A percentile compares a stretch with the other conserved stretches of the same genome.
Evolutionary conservation across 2,113 vertebrate genomes (phyloP).

Genomic region (Rutilus rutilus): DNA sequence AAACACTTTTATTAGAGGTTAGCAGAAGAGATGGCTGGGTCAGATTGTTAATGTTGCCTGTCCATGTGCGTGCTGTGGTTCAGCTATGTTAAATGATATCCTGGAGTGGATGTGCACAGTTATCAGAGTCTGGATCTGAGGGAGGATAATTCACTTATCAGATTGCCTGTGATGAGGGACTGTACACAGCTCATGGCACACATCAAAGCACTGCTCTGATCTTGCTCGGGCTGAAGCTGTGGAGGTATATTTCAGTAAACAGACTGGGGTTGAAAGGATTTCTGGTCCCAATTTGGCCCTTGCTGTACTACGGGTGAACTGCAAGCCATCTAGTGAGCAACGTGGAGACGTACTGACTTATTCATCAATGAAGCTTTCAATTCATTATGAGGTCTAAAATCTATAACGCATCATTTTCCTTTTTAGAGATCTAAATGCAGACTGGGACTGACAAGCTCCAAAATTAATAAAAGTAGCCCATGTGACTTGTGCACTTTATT

Average conservation of each 20-base stretch:
- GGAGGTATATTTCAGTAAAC: constrained; percentile 51
- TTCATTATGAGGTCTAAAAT: constrained; percentile 20
- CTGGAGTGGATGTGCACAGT: constrained; percentile 68
- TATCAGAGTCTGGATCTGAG: constrained; percentile 74
- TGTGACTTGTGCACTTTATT: background rate
- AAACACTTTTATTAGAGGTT: constrained; percentile 64
- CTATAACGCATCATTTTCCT: background rate
- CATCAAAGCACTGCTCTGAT: constrained; percentile 64
- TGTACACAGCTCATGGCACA: constrained; percentile 69
- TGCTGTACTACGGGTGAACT: background rate
- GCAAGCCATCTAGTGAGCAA: constrained; percentile 2
- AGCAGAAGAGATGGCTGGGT: constrained; percentile 61
- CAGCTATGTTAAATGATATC: constrained; percentile 69
- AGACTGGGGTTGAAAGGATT: constrained; percentile 39
- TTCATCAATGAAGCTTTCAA: constrained; percentile 37
- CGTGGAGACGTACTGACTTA: constrained; percentile 9
- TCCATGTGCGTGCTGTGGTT: constrained; percentile 53
- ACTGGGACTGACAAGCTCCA: background rate
- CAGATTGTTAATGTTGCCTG: constrained; percentile 68
- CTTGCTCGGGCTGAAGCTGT: constrained; percentile 38
- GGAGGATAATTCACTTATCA: constrained; percentile 77
- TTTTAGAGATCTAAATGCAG: background rate
- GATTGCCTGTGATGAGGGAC: constrained; percentile 71
- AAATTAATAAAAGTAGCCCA: background rate
- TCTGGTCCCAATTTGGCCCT: constrained; percentile 22